Conservation (phyloP, 2,113 vertebrate species). For the Hydrolagus affinis region DNA sequence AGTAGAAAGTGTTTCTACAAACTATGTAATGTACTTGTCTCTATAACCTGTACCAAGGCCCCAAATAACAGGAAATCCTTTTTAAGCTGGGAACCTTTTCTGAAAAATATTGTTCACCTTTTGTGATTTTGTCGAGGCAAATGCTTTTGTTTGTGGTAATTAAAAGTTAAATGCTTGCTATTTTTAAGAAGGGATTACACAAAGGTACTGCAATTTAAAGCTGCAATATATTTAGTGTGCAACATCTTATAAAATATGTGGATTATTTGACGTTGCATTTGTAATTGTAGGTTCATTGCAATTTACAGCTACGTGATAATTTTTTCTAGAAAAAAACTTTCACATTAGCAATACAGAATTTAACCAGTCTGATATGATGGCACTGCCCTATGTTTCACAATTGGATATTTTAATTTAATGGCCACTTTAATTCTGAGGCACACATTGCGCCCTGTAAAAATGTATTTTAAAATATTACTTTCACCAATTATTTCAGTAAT, state of each 20-base stretch:
- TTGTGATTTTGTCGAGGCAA: not conserved
- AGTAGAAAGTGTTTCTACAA: not conserved
- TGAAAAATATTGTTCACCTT: not conserved
- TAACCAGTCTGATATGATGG: not conserved
- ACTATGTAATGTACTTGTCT: not conserved
- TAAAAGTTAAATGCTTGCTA: too few relatives aligned
- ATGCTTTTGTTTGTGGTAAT: conserved; percentile 4
- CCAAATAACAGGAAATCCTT: not conserved
- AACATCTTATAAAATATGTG: not conserved
- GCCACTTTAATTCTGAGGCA: not conserved
- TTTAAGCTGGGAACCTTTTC: not conserved
- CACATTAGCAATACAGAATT: not conserved
- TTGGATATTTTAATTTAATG: not conserved
- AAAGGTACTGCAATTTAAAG: not conserved
- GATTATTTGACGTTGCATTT: not conserved
- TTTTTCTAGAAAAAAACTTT: not conserved
- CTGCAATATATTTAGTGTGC: not conserved
- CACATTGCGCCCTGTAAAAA: not conserved
- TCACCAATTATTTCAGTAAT: not conserved
- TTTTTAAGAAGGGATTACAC: not conserved
- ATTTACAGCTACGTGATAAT: not conserved
- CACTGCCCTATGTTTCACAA: not conserved
- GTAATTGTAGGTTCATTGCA: not conserved
- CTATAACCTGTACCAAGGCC: not conserved
- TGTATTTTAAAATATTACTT: not conserved